Evolutionary conservation across 2,888 invertebrate genomes (phyloP).

Genomic region (Hypselothyrea guttata): DNA sequence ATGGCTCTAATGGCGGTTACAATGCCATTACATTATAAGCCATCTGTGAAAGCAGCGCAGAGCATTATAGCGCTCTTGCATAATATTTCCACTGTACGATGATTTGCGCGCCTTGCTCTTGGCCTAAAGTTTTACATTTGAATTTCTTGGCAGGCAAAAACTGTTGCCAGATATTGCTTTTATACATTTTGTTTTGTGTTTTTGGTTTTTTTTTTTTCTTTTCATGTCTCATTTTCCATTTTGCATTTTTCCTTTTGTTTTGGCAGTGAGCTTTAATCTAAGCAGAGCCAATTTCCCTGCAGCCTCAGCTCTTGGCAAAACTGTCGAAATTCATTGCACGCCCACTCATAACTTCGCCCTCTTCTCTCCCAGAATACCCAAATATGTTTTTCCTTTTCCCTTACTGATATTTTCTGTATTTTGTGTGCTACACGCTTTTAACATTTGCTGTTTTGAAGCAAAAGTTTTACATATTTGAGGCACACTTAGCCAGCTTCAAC

Average conservation of each 20-base stretch:
- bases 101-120: slow-evolving; percentile 32
- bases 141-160: slow-evolving; percentile 25
- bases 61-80: slow-evolving; percentile 8
- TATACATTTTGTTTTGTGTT: background rate
- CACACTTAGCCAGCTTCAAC: slow-evolving; percentile 28
- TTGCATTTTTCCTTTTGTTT: background rate
- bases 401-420: slow-evolving; percentile 24
- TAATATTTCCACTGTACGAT: slow-evolving; percentile 31
- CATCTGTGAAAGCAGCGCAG: too few relatives aligned
- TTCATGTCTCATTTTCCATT: too few relatives aligned
- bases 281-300: background rate
- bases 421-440: slow-evolving; percentile 14
- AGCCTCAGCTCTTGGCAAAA: slow-evolving; percentile 13
- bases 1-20: slow-evolving; percentile 44
- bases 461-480: slow-evolving; percentile 24
- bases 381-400: background rate
- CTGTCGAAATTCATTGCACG: slow-evolving; percentile 25
- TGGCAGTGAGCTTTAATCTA: background rate
- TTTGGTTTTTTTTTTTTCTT: too few relatives aligned
- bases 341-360: slow-evolving; percentile 7
- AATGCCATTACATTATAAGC: slow-evolving; percentile 26
- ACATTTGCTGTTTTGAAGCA: slow-evolving; percentile 8
- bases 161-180: background rate
- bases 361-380: too few relatives aligned
- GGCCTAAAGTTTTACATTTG: slow-evolving; percentile 19